Base-by-base conservation (phyloP, 2,888 invertebrate species). In the Pseudolycoriella hygida region DNA sequence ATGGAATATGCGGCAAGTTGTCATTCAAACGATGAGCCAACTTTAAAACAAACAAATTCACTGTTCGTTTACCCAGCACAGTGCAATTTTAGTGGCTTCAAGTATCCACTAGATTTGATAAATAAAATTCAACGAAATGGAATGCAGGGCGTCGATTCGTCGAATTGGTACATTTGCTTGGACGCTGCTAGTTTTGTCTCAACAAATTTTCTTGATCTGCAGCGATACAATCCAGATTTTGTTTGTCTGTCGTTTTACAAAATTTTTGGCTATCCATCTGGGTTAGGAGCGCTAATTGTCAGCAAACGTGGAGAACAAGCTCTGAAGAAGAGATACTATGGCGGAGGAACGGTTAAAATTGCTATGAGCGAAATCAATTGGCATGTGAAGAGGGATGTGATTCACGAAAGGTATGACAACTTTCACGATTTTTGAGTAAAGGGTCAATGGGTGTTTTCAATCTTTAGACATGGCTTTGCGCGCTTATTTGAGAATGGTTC, bases 241-340 rank as follows among this genome's bases (percentile, higher is more conserved):
- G 77, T 94, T 0, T 75, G 79, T 46, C 47, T 97, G 15, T 96
- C 96, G 1, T 97, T 97, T 68, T 97, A 97, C 67, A 97, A 96
- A 71, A 84, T 97, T 56, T 96, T 97, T 69, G 76, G 76, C 54
- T 94, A 84, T 62, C 97, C 97, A 2, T 94, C 94, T 43, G 97
- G 97, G 3, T 67, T 96, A 15, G 97, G 96, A 25, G 93, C 89
- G 11, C 61, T 94, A 17, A 59, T 96, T 46, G 80, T 94, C 0
- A 67, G 71, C 47, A 63, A 68, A 41, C 71, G 74, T 42, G 64
- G 64, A 0, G 59, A 60, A 10, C 45, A 50, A 1, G 51, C 56
- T 1, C 43, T 66, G 2, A 52, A 49, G 1, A 80, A 83, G 57
- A 67, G 61, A 45, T 94, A 88, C 62, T 94, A 87, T 68, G 94